Evolutionary conservation across 2,113 vertebrate genomes (phyloP), one percentile per base, ranked within the genome.

Genomic region (Chamaea fasciata): DNA sequence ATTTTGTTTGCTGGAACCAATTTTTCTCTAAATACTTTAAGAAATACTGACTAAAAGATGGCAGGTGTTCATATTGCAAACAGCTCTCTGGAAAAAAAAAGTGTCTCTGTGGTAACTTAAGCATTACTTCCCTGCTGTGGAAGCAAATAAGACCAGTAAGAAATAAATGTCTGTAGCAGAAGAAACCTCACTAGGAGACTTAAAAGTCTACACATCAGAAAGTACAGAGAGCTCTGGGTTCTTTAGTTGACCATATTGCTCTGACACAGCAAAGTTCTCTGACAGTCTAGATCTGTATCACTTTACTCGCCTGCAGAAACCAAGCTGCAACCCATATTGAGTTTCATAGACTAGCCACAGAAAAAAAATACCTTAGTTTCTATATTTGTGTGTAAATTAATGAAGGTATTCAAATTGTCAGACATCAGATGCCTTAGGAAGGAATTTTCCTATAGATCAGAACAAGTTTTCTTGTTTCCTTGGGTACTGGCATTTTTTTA

Each of bases 191-290:
- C 20, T 73, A 19, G 56, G 15, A 75, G 35, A 28, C 18, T 39
- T 59, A 42, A n/a, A 83, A 79, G 30, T 55, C 4, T 35, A 18
- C 30, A 24, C 7, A 1, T 37, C 52, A 85, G 65, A 82, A 91
- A 47, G 20, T 23, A 19, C 8, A 65, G 27, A 9, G 11, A 52
- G 15, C 21, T 68, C 13, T 0, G 0, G 16, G 6, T 74, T 91
- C 31, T 23, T 65, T n/a, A 47, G 37, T 4, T 84, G 63, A 46
- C 19, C 0, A 0, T 42, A 44, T 33, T 50, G 30, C 31, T 90
- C 13, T 60, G 31, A 57, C 11, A 26, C 17, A 39, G 9, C 10
- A 49, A 81, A 71, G 41, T 47, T 75, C 69, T 71, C 27, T 71
- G 16, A 11, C 11, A 47, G 19, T 37, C 19, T 30, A 33, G 64